Conservation (phyloP, 1,140 invertebrate species). For the Drosophila quadrilineata region DNA sequence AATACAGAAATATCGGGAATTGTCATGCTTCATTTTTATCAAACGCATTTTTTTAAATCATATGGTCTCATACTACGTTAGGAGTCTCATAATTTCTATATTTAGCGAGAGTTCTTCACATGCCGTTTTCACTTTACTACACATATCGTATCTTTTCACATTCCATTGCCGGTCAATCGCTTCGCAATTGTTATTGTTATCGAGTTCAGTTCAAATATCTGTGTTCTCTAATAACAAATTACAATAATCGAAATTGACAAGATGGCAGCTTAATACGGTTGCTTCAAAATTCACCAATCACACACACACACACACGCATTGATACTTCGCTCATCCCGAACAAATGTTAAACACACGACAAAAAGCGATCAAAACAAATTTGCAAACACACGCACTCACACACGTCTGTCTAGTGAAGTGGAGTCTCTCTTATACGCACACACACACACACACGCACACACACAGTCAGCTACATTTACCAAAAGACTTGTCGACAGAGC, state of each 20-base stretch:
- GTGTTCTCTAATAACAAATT: conserved; percentile 1
- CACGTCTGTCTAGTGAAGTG: too few relatives aligned
- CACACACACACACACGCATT: not conserved
- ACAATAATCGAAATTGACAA: not conserved
- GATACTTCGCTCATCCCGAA: not conserved
- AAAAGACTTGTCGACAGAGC: not conserved
- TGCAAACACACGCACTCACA: conserved; percentile 32
- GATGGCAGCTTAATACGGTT: conserved; percentile 4
- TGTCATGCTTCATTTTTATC: too few relatives aligned
- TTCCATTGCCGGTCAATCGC: conserved; percentile 10
- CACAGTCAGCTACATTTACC: not conserved
- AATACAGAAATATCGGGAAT: too few relatives aligned
- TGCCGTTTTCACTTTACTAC: too few relatives aligned
- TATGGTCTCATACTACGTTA: too few relatives aligned
- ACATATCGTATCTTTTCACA: not conserved
- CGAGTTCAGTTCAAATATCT: not conserved
- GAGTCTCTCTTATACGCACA: conserved; percentile 8
- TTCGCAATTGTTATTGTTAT: conserved; percentile 5
- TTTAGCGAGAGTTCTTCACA: too few relatives aligned
- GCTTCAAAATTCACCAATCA: not conserved
- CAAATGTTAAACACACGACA: conserved; percentile 50
- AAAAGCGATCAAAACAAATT: conserved; percentile 50
- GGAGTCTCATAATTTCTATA: too few relatives aligned
- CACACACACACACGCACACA: not conserved
- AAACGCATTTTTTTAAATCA: too few relatives aligned